Percentiles rank a stretch among this genome's conserved stretches.
These are phyloP conservation scores for Dunckerocampus dactyliophorus DNA, from an alignment of 2,113 vertebrate species.

Conservation along the genomic window DNA sequence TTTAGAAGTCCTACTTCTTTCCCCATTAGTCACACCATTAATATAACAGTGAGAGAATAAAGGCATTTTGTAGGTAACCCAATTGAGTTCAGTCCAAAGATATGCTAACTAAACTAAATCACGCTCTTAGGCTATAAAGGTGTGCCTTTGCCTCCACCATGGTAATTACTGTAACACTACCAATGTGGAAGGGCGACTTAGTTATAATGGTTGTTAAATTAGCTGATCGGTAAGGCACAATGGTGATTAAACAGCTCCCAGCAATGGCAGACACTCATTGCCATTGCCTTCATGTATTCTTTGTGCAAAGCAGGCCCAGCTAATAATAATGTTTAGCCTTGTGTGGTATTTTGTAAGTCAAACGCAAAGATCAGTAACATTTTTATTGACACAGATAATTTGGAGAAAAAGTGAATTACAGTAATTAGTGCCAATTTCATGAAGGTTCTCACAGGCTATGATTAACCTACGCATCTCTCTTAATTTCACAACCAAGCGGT, in stretches of 20 bases:
- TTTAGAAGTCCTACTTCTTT: constrained; percentile 16
- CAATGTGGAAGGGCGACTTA: constrained; percentile 47
- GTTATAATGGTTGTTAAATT: constrained; percentile 54
- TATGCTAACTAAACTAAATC: constrained; percentile 29
- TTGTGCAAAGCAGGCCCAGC: constrained; percentile 16
- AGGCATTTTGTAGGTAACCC: constrained; percentile 31
- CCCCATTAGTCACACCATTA: constrained; percentile 15
- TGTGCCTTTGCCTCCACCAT: constrained; percentile 39
- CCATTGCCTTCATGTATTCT: constrained; percentile 25
- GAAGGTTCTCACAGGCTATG: constrained; percentile 73
- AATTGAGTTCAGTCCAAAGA: constrained; percentile 32
- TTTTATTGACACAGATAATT: constrained; percentile 72
- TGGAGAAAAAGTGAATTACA: constrained; percentile 66
- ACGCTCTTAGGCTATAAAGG: constrained; percentile 39
- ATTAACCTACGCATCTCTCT: constrained; percentile 74
- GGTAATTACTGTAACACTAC: constrained; percentile 48
- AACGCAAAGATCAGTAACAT: constrained; percentile 26
- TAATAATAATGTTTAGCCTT: constrained; percentile 36
- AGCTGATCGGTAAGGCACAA: constrained; percentile 49
- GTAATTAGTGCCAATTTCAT: constrained; percentile 65
- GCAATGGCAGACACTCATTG: constrained; percentile 40
- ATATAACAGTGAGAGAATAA: constrained; percentile 17
- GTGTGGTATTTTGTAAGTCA: constrained; percentile 30
- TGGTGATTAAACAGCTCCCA: constrained; percentile 51
- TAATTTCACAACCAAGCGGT: constrained; percentile 62